Conservation (phyloP, 2,888 invertebrate genomes). For the Halictus quadricinctus region DNA sequence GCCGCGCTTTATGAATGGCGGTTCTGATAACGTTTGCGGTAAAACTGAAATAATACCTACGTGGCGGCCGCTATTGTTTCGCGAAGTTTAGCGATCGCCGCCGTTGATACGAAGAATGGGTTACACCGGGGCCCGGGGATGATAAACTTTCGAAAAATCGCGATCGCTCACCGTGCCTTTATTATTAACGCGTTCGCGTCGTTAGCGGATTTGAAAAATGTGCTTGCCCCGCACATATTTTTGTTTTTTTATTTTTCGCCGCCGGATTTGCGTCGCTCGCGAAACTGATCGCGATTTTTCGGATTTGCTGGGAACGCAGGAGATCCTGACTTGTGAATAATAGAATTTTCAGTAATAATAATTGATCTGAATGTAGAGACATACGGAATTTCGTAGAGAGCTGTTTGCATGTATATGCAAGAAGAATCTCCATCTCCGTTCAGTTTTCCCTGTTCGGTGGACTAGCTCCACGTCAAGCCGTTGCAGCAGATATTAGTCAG, state of each 20-base stretch:
- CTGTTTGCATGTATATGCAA: not conserved
- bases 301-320: not conserved
- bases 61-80: constrained; percentile 58
- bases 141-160: constrained; percentile 48
- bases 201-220: constrained; percentile 4
- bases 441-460: constrained; percentile 48
- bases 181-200: constrained; percentile 30
- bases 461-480: constrained; percentile 39
- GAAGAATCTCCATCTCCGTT: constrained; percentile 59
- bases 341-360: too few species aligned
- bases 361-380: too few species aligned
- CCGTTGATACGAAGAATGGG: constrained; percentile 50
- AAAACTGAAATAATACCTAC: constrained; percentile 59
- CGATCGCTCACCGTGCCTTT: constrained; percentile 17
- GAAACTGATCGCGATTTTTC: not conserved
- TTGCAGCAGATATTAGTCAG: constrained; percentile 66
- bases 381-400: not conserved
- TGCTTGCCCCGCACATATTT: not conserved
- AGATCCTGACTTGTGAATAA: not conserved
- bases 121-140: constrained; percentile 30
- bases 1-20: constrained; percentile 55
- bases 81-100: constrained; percentile 50
- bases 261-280: not conserved
- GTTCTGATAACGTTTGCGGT: constrained; percentile 56
- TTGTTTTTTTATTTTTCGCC: not conserved